phyloP scores from a whole-genome alignment of 1,140 invertebrate genomes.

The Mamestra configurata region DNA sequence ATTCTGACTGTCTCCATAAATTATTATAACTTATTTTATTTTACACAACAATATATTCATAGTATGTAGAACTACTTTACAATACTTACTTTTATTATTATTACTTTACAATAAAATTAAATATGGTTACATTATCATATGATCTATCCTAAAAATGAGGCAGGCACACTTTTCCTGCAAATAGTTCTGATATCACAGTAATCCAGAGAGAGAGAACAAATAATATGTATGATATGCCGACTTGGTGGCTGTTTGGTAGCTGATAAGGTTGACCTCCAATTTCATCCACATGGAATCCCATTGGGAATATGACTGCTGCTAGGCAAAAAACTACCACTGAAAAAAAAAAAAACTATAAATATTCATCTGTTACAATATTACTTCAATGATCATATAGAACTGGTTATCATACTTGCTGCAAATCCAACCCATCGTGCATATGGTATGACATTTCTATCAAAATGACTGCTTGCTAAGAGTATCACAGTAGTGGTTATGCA shows the following conservation, averaged over 20 bases:
- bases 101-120: conserved; percentile 13
- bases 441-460: conserved; percentile 96
- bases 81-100: background rate
- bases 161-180: conserved; percentile 99
- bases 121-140: background rate
- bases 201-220: conserved; percentile 98
- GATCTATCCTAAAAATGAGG: conserved; percentile 94
- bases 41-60: background rate
- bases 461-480: conserved; percentile 95
- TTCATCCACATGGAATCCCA: conserved; percentile 98
- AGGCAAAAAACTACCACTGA: conserved; percentile 98
- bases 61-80: background rate
- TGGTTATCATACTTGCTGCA: conserved; percentile 94
- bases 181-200: conserved; percentile 98
- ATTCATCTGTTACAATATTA: background rate
- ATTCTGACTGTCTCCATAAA: too few species aligned
- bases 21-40: background rate
- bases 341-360: conserved; percentile 77
- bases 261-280: conserved; percentile 98
- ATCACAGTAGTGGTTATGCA: conserved; percentile 97
- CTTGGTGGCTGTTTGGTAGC: conserved; percentile 97
- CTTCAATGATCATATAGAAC: background rate
- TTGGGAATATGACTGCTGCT: conserved; percentile 98
- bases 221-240: conserved; percentile 98
- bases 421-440: conserved; percentile 98